Evolutionary conservation across 2,888 invertebrate genomes (phyloP), one percentile per base, ranked within the genome.

Genomic region (Cacoxenus indagator): DNA sequence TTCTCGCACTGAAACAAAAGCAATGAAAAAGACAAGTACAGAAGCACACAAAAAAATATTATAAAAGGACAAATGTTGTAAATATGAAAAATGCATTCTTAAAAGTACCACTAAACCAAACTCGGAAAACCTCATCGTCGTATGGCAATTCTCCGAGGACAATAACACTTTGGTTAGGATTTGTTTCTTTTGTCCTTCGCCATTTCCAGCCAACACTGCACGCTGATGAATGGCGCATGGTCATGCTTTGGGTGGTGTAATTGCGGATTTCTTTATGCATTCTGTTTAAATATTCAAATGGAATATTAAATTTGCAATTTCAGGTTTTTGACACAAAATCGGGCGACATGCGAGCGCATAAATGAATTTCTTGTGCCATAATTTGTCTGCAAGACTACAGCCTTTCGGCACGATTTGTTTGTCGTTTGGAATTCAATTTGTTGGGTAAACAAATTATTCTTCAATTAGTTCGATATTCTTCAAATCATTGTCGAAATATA

Each of bases 1-100:
- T n/a, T n/a, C 31, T 54, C n/a, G 4, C 55, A 55, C 14, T 26
- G 17, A 46, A 2, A 19, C 46, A 1, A 19, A 46, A 1, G 27
- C 27, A 61, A 8, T 14, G 4, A 31, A 17, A n/a, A 37, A n/a
- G n/a, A 19, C n/a, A 65, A 55, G 17, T 48, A 5, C 37, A 48
- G 24, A 57, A 57, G 14, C 24, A 31, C 14, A 57, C n/a, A 55
- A 46, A 24, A 59, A 46, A 29, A 26, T n/a, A n/a, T n/a, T n/a
- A n/a, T n/a, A 65, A 55, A 24, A 55, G 0, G 43, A 19, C 17
- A 37, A 37, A 65, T 37, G 57, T 45, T 59, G 54, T 67, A 46
- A 59, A 67, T 57, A 67, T 59, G 66, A 46, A 67, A 66, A 67
- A 67, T 67, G 66, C 48, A 67, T 46, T 67, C 51, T 57, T 65